Percentiles rank a stretch among this genome's conserved stretches.
Evolutionary conservation across 2,113 vertebrate species (phyloP).

Genomic region (Pionites leucogaster): DNA sequence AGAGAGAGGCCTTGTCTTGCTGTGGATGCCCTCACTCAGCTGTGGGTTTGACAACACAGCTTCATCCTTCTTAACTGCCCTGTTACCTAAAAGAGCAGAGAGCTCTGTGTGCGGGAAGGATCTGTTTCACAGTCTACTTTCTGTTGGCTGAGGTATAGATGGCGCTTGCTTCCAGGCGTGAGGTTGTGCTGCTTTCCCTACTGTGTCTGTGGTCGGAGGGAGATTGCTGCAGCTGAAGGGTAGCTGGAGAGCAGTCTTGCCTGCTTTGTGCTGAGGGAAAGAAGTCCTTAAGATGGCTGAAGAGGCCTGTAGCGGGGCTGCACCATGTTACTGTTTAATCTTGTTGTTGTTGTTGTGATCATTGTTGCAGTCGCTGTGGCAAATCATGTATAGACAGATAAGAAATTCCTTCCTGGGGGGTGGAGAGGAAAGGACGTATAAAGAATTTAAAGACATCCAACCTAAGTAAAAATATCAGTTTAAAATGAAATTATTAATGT

Average conservation of each 20-base stretch:
- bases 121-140: background rate
- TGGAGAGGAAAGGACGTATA: background rate
- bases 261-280: slow-evolving; percentile 7
- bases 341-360: background rate
- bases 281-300: background rate
- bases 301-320: background rate
- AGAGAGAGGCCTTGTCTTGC: slow-evolving; percentile 60
- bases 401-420: background rate
- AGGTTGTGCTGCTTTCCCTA: slow-evolving; percentile 26
- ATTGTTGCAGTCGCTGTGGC: slow-evolving; percentile 21
- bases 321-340: background rate
- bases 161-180: slow-evolving; percentile 22
- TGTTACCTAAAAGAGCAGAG: background rate
- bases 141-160: background rate
- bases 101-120: background rate
- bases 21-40: background rate
- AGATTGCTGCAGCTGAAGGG: background rate
- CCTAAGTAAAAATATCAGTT: background rate
- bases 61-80: slow-evolving; percentile 20
- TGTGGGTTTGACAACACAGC: slow-evolving; percentile 2
- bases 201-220: background rate
- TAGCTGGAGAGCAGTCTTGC: slow-evolving; percentile 2
- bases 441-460: background rate
- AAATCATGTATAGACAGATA: background rate
- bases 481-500: background rate